phyloP scores from a whole-genome alignment of 2,113 vertebrate species.

The Gopherus flavomarginatus region DNA sequence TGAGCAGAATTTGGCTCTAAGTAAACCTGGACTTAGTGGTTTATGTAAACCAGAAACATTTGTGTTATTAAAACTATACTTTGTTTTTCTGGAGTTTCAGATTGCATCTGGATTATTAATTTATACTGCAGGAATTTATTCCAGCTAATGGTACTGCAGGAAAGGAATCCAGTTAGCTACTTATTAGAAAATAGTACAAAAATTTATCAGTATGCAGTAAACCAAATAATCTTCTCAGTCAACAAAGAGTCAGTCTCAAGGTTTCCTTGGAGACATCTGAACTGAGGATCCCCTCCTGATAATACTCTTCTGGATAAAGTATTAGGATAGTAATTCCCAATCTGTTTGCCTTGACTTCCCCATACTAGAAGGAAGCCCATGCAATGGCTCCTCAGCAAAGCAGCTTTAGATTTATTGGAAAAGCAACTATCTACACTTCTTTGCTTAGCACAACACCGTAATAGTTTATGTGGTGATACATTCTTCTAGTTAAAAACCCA shows the following conservation, averaged over 20 bases:
- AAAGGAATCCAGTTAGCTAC: neutral
- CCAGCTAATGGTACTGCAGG: neutral
- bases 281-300: neutral
- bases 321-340: neutral
- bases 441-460: constrained; percentile 19
- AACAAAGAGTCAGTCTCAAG: neutral
- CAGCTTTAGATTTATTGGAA: neutral
- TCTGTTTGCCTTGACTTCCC: neutral
- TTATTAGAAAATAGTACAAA: neutral
- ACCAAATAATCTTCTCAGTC: neutral
- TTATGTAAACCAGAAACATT: neutral
- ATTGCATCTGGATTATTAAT: constrained; percentile 5
- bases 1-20: neutral
- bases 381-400: neutral
- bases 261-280: constrained; percentile 25
- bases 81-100: neutral
- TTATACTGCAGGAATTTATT: constrained; percentile 6
- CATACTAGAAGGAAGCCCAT: constrained; percentile 1
- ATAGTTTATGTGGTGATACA: neutral
- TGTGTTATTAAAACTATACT: neutral
- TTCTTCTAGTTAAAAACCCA: neutral
- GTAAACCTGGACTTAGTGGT: neutral
- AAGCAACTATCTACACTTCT: neutral
- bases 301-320: constrained; percentile 46
- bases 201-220: neutral